phyloP scores from a whole-genome alignment of 2,113 vertebrate genomes.

The Amphiprion percula region DNA sequence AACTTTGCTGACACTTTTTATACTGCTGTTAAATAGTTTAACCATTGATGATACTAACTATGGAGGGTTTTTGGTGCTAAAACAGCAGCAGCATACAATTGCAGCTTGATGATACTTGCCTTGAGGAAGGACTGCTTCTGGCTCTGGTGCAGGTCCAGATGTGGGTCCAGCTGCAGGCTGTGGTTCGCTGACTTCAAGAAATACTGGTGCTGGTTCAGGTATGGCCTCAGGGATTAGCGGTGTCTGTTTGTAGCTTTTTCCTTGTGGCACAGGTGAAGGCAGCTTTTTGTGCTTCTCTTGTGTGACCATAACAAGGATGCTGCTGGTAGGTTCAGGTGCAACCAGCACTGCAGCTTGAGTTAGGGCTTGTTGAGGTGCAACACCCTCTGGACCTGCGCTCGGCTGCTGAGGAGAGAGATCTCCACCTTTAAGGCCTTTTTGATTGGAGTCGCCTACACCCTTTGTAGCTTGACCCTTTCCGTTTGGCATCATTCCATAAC shows the following conservation, averaged over 20 bases:
- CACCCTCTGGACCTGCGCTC: conserved; percentile 20
- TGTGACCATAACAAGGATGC: conserved; percentile 46
- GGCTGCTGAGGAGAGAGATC: conserved; percentile 52
- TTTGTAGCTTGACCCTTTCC: conserved; percentile 44
- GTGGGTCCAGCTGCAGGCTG: conserved; percentile 24
- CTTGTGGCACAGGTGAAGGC: conserved; percentile 40
- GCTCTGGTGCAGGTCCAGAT: conserved; percentile 45
- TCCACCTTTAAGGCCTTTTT: conserved; percentile 67
- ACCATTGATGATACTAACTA: too few species aligned
- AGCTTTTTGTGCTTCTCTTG: conserved; percentile 55
- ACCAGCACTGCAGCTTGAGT: conserved; percentile 20
- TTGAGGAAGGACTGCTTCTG: conserved; percentile 36
- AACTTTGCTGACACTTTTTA: too few species aligned
- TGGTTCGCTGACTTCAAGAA: conserved; percentile 38
- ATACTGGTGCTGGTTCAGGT: conserved; percentile 30
- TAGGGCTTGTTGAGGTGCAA: conserved; percentile 17
- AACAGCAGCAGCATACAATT: background rate
- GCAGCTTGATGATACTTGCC: conserved; percentile 58
- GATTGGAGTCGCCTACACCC: conserved; percentile 24
- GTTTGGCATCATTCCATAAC: conserved; percentile 57
- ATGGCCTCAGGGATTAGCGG: conserved; percentile 12
- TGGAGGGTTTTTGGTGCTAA: too few species aligned
- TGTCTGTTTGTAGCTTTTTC: conserved; percentile 62
- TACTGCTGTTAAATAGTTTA: too few species aligned
- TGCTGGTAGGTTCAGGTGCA: conserved; percentile 24